phyloP scores from a whole-genome alignment of 1,140 invertebrate genomes.

The Panagrolaimus sp. region DNA sequence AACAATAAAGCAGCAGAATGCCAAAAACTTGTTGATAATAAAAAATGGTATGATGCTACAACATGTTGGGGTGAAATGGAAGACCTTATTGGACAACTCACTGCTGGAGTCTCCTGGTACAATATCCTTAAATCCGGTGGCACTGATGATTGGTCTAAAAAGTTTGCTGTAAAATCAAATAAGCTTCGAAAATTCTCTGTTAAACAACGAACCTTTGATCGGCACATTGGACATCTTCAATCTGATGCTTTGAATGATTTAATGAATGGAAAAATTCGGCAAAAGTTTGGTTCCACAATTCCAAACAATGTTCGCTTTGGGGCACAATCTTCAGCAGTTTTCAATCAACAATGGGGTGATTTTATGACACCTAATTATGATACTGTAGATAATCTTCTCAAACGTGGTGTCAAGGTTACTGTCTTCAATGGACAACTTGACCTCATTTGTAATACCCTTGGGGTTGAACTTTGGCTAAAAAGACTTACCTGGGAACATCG shows the following conservation, averaged over 20 bases:
- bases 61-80: constrained; percentile 68
- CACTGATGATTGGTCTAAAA: constrained; percentile 38
- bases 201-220: constrained; percentile 26
- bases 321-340: constrained; percentile 59
- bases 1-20: constrained; percentile 56
- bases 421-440: constrained; percentile 61
- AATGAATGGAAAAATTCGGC: constrained; percentile 59
- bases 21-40: constrained; percentile 59
- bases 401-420: constrained; percentile 53
- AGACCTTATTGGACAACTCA: constrained; percentile 62
- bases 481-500: constrained; percentile 43
- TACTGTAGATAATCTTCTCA: constrained; percentile 58
- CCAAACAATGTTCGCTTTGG: constrained; percentile 59
- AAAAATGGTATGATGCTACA: constrained; percentile 66
- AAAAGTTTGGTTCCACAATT: constrained; percentile 59
- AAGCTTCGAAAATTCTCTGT: not conserved
- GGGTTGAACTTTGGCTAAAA: constrained; percentile 57
- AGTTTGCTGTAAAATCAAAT: constrained; percentile 10
- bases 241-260: constrained; percentile 49
- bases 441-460: constrained; percentile 59
- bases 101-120: constrained; percentile 72
- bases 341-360: constrained; percentile 56
- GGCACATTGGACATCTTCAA: constrained; percentile 27
- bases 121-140: constrained; percentile 66
- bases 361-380: constrained; percentile 60